Base-by-base conservation (phyloP, 92 coral and sea anemone species). In the Phenganax marumi region DNA sequence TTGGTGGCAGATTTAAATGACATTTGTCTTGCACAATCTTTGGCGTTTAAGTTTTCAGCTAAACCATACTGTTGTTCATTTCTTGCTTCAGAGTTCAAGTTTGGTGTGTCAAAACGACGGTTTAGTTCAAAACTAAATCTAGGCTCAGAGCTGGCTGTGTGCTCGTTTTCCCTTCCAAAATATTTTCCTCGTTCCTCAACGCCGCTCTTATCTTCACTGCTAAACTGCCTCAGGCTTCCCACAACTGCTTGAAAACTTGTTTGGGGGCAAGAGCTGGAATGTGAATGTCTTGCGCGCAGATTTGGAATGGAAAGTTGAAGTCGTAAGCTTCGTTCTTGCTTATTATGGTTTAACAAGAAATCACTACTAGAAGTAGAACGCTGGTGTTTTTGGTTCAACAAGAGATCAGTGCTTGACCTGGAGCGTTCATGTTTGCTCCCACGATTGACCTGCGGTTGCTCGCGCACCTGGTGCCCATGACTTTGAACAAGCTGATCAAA, bases 381-480 rank as follows among this genome's bases (percentile, higher is more conserved):
- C 10, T 72, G 58, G 23, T 4, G 43, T 52, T 49, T 2, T 4
- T 49, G 14, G 9, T 26, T 73, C 13, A n/a, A 49, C 12, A 49
- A 22, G 13, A 73, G 56, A 73, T 73, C 78, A 33, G 24, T 55
- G 18, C 50, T 75, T 25, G 80, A 75, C 10, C 64, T 53, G 11
- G 80, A 75, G 18, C 65, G 80, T 39, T 39, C 17, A n/a, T 70
- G 52, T 14, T 43, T 50, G 43, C 6, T 6, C 11, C 19, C 16
- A 49, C 22, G 52, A 49, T 49, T 43, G 21, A 50, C 24, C 54
- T 10, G 47, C 9, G 24, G 14, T 18, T 70, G 23, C 14, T 55
- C 70, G 52, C 52, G 65, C n/a, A 76, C 81, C 61, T 61, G 64
- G n/a, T 12, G 46, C 70, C 70, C 58, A 53, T 65, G 39, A 25